Evolutionary conservation across 2,888 invertebrate genomes (phyloP).

Genomic region (Netelia melanura): DNA sequence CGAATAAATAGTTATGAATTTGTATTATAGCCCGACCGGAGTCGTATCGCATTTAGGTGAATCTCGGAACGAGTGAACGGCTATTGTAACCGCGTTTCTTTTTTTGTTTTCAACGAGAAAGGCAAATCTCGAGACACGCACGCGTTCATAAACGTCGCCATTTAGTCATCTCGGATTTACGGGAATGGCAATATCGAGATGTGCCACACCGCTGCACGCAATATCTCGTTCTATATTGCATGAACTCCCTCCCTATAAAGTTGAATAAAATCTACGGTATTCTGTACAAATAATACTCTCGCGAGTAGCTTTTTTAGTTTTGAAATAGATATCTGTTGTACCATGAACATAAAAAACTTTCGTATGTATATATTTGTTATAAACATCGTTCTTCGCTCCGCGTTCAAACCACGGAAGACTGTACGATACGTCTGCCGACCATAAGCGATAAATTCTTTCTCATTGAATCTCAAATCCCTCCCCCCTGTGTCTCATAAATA

Average conservation of each 20-base stretch:
- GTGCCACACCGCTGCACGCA: not conserved
- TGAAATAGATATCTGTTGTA: too few relatives aligned
- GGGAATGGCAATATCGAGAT: conserved; percentile 49
- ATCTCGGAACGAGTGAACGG: not conserved
- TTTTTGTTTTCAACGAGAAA: not conserved
- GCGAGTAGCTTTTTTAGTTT: too few relatives aligned
- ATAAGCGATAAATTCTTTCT: conserved; percentile 60
- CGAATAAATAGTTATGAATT: conserved; percentile 41
- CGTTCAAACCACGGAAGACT: not conserved
- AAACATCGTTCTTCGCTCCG: conserved; percentile 1
- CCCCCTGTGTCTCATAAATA: conserved; percentile 36
- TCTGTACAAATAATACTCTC: not conserved
- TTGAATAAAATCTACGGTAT: not conserved
- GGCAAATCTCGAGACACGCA: not conserved
- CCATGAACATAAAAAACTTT: not conserved
- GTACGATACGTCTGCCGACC: conserved; percentile 6
- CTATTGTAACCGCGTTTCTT: not conserved
- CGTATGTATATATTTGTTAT: not conserved
- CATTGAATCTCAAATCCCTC: conserved; percentile 62
- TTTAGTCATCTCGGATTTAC: conserved; percentile 51
- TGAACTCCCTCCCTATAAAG: not conserved
- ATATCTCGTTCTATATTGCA: conserved; percentile 40
- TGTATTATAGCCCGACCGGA: conserved; percentile 22
- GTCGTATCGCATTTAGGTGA: not conserved
- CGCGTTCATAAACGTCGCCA: conserved; percentile 37